Percentiles rank a stretch among this genome's conserved stretches.
phyloP scores from a whole-genome alignment of 92 coral and sea anemone species.

The Siderastrea siderea region DNA sequence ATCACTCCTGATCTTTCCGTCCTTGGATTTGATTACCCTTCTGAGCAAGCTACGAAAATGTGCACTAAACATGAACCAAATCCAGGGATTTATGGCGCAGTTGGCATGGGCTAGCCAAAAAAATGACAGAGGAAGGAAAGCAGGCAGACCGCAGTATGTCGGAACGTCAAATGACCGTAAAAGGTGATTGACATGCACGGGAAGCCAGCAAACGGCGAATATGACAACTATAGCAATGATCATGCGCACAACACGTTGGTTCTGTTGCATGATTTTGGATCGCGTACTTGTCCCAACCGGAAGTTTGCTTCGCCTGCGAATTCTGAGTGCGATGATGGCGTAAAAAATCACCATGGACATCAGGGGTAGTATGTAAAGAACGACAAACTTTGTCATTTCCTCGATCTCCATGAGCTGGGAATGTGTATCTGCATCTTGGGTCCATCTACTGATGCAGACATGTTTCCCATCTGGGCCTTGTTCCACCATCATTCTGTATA shows the following conservation, averaged over 20 bases:
- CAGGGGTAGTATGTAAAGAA: constrained; percentile 59
- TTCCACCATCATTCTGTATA: constrained; percentile 22
- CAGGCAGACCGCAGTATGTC: constrained; percentile 58
- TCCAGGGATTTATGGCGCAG: constrained; percentile 77
- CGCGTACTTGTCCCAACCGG: constrained; percentile 20
- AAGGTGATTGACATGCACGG: constrained; percentile 75
- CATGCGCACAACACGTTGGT: constrained; percentile 55
- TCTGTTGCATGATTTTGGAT: constrained; percentile 40
- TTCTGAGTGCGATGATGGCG: constrained; percentile 63
- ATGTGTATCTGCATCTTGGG: constrained; percentile 12
- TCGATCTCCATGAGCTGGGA: constrained; percentile 17
- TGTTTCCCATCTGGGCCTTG: constrained; percentile 9
- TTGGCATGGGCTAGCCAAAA: constrained; percentile 72
- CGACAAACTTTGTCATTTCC: constrained; percentile 43
- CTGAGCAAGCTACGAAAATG: constrained; percentile 35
- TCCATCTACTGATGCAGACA: constrained; percentile 22
- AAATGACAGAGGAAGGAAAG: constrained; percentile 38
- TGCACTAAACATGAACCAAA: constrained; percentile 49
- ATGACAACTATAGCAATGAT: constrained; percentile 46
- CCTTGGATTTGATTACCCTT: neutral
- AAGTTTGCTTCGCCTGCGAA: constrained; percentile 56
- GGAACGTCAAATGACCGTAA: constrained; percentile 39
- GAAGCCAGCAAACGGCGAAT: constrained; percentile 81
- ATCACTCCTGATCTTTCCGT: neutral
- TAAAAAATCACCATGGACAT: constrained; percentile 64